These are phyloP conservation scores for Drosophila mayri DNA, from an alignment of 1,140 invertebrate genomes.

Conservation along the genomic window DNA sequence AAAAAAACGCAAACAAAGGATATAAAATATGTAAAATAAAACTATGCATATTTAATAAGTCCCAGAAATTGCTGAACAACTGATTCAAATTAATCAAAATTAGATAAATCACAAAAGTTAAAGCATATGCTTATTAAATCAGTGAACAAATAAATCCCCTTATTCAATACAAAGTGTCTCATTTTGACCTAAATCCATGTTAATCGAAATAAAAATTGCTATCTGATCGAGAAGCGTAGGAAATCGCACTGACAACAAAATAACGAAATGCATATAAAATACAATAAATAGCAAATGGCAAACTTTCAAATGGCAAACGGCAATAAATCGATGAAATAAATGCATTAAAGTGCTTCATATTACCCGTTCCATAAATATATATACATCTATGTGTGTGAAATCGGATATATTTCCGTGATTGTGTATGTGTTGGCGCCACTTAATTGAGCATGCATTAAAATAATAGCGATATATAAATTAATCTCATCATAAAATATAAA, in stretches of 20 bases:
- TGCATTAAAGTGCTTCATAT: slow-evolving; percentile 55
- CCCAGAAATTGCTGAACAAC: not conserved
- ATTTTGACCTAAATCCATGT: slow-evolving; percentile 39
- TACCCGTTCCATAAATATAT: not conserved
- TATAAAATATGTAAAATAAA: slow-evolving; percentile 12
- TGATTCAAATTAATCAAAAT: slow-evolving; percentile 40
- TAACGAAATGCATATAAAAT: slow-evolving; percentile 32
- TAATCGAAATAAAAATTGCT: slow-evolving; percentile 27
- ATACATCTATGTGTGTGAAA: not conserved
- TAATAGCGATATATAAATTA: slow-evolving; percentile 59
- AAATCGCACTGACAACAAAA: slow-evolving; percentile 47
- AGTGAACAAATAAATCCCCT: not conserved
- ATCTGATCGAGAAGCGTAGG: slow-evolving; percentile 33
- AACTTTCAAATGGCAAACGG: slow-evolving; percentile 66
- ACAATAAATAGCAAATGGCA: slow-evolving; percentile 44
- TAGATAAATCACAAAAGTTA: slow-evolving; percentile 6
- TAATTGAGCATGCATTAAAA: slow-evolving; percentile 71
- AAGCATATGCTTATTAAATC: slow-evolving; percentile 30
- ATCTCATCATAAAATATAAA: slow-evolving; percentile 49
- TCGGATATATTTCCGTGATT: slow-evolving; percentile 2
- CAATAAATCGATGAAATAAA: slow-evolving; percentile 68
- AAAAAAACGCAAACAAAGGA: not conserved
- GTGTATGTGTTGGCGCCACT: slow-evolving; percentile 2
- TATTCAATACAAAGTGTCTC: slow-evolving; percentile 3
- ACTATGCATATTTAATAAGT: slow-evolving; percentile 25